Evolutionary conservation across 2,797 vertebrate species (phyloP), one percentile per base, ranked within the genome.

Genomic region (Sebastes itinus): DNA sequence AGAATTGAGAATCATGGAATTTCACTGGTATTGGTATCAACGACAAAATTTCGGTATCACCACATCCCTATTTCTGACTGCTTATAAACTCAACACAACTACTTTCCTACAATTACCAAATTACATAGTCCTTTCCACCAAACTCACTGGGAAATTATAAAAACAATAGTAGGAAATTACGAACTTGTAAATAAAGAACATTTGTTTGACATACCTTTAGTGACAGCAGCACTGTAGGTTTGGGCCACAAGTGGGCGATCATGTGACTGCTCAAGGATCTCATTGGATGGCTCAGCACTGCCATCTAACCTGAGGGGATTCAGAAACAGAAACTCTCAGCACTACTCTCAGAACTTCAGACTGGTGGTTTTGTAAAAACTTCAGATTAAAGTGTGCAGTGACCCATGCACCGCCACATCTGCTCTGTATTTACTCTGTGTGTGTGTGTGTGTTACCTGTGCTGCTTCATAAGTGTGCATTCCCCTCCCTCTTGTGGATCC

Each of bases 401-500:
- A 62, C 22, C 30, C 42, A 63, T n/a, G 46, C 14, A 14, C 4
- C 2, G 3, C 58, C 13, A 46, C 20, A 25, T 35, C 20, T 8
- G 20, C 12, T 54, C 8, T 9, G 16, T 4, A n/a, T 61, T 33
- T 30, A 20, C 13, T 20, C 18, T 25, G 55, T 67, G 54, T 28
- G 33, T 64, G 69, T 9, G 72, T 55, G 70, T 7, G 64, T 65
- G 94, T 96, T 92, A 99, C 99, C 97, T 98, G 96, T 99, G 98
- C 94, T 99, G 99, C 86, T 99, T 99, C 97, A 98, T 99, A 76
- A 99, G 94, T 11, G 98, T 98, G 83, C 98, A 99, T 82, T 99
- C 98, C 4, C 98, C 98, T 3, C 98, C 98, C 46, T 99, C 98
- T 75, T 99, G 99, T 32, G 98, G 98, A 89, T 99, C 99, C 88